Conservation (phyloP, 2,113 vertebrate species). For the Marmota monax region DNA sequence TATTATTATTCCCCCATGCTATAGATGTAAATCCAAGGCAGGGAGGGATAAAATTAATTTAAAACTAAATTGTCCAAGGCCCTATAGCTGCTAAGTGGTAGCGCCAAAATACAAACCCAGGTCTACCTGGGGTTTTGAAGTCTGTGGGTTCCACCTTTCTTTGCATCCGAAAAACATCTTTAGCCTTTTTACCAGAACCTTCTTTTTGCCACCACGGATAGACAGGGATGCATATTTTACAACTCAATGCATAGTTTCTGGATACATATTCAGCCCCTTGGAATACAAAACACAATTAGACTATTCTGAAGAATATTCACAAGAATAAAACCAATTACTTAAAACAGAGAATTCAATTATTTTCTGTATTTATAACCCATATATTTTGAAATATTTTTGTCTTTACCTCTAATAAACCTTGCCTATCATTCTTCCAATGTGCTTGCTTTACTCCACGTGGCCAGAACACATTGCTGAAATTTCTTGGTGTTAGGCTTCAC, state of each 20-base stretch:
- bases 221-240: conserved; percentile 76
- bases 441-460: neutral
- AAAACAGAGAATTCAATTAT: conserved; percentile 69
- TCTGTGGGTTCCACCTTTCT: neutral
- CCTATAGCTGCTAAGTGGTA: neutral
- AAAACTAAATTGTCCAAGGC: conserved; percentile 8
- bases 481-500: neutral
- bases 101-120: neutral
- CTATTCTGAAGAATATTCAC: conserved; percentile 64
- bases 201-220: conserved; percentile 70
- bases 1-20: neutral
- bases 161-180: conserved; percentile 83
- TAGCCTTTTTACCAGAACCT: conserved; percentile 77
- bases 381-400: conserved; percentile 26
- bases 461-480: neutral
- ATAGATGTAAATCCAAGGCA: neutral
- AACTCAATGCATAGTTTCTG: conserved; percentile 67
- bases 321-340: conserved; percentile 59
- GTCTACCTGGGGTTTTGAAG: neutral
- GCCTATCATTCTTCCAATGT: neutral
- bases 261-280: conserved; percentile 73
- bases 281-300: conserved; percentile 77
- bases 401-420: neutral
- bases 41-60: neutral
- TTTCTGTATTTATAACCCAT: conserved; percentile 54